Conservation (phyloP, 2,888 invertebrate genomes). For the Clostera curtula region DNA sequence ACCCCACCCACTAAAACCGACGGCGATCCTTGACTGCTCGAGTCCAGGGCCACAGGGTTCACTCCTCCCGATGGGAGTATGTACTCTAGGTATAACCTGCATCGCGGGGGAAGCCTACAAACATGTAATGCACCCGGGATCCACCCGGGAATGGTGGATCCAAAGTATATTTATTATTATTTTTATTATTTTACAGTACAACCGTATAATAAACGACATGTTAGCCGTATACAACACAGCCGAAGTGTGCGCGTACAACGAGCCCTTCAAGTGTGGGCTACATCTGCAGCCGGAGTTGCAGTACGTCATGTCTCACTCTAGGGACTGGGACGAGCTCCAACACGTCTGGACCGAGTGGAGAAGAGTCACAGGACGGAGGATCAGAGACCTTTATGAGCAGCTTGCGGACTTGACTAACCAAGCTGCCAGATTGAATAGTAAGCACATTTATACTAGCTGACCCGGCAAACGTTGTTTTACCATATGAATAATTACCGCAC, state of each 20-base stretch:
- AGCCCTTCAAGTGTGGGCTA: constrained; percentile 87
- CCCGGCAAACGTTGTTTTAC: neutral
- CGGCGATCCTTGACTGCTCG: too few species aligned
- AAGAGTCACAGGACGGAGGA: constrained; percentile 85
- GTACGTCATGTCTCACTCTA: constrained; percentile 81
- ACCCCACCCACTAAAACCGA: too few species aligned
- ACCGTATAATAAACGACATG: constrained; percentile 91
- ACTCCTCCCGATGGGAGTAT: too few species aligned
- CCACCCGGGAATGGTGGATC: neutral
- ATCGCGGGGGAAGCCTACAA: too few species aligned
- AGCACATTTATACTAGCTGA: constrained; percentile 38
- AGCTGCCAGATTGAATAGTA: constrained; percentile 87
- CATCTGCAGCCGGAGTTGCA: constrained; percentile 86
- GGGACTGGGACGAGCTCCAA: constrained; percentile 92
- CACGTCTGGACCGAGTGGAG: constrained; percentile 95
- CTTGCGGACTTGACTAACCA: constrained; percentile 86
- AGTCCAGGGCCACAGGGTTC: too few species aligned
- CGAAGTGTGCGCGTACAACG: constrained; percentile 88
- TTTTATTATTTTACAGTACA: constrained; percentile 77
- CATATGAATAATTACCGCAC: constrained; percentile 1
- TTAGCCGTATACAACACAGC: constrained; percentile 89
- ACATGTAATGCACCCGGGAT: too few species aligned
- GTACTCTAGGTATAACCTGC: too few species aligned
- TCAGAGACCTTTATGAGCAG: constrained; percentile 87
- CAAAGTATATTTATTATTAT: neutral